These are phyloP conservation scores for Minunthozetes semirufus DNA, from an alignment of 2,888 invertebrate species.

Conservation along the genomic window DNA sequence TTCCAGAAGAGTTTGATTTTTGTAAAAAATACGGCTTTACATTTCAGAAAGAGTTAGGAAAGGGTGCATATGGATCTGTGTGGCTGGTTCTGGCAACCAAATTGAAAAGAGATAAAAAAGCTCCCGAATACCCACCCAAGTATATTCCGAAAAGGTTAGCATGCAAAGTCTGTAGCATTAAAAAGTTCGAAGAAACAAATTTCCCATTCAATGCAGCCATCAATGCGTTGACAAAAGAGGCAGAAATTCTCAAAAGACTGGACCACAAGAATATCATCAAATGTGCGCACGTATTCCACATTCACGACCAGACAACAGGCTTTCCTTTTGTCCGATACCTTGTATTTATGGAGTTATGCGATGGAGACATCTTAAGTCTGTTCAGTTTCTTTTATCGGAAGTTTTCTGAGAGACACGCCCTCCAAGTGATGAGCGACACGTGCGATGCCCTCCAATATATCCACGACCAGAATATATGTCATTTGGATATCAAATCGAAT, in stretches of 20 bases:
- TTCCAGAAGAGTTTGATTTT: background rate
- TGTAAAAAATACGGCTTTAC: background rate
- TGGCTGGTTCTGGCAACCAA: background rate
- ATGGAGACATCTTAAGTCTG: background rate
- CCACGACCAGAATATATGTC: background rate
- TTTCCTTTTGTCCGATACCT: background rate
- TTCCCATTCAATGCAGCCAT: background rate
- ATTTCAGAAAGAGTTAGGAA: background rate
- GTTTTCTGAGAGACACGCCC: background rate
- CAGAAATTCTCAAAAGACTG: background rate
- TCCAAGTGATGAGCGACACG: background rate
- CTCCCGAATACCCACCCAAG: background rate
- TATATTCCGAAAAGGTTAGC: background rate
- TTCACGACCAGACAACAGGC: background rate
- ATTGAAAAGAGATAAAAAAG: background rate
- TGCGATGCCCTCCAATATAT: background rate
- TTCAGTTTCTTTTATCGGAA: background rate
- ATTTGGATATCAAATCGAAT: background rate
- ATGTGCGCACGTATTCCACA: background rate
- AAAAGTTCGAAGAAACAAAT: background rate
- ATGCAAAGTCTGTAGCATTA: background rate
- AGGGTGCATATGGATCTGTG: background rate
- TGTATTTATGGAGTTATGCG: background rate
- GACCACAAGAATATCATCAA: background rate
- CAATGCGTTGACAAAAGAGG: background rate